phyloP scores from a whole-genome alignment of 2,888 invertebrate species.

The Apotomis betuletana region DNA sequence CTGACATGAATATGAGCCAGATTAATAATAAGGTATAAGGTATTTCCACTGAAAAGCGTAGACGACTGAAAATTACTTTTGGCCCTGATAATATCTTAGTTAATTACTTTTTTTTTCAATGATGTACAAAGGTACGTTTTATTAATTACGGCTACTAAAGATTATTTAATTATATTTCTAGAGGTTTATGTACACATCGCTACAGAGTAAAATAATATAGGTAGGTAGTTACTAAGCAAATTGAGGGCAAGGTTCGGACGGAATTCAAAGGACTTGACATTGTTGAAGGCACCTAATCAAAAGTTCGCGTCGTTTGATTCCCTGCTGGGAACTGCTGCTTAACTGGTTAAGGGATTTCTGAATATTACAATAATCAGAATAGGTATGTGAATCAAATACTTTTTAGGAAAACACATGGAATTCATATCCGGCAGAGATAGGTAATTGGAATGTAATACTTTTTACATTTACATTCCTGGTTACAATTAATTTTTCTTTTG shows the following conservation, averaged over 20 bases:
- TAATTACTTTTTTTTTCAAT: neutral
- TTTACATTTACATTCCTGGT: too few species aligned
- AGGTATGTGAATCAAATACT: conserved; percentile 2
- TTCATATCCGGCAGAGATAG: neutral
- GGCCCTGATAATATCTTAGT: neutral
- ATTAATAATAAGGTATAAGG: too few species aligned
- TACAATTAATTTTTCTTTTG: too few species aligned
- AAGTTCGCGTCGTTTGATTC: conserved; percentile 33
- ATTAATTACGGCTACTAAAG: neutral
- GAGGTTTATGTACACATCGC: conserved; percentile 1
- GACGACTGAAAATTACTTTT: too few species aligned
- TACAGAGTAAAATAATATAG: conserved; percentile 22
- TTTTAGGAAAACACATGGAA: neutral
- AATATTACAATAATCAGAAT: conserved; percentile 23
- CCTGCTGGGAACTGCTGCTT: conserved; percentile 19
- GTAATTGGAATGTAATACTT: too few species aligned
- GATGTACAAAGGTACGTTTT: neutral
- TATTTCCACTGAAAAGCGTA: too few species aligned
- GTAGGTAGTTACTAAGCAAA: conserved; percentile 11
- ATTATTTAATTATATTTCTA: neutral
- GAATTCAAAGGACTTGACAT: conserved; percentile 30
- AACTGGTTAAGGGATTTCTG: conserved; percentile 17
- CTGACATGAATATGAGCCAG: too few species aligned
- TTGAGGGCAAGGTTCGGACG: conserved; percentile 23
- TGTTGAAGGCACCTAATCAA: conserved; percentile 38